A percentile compares a stretch with the other conserved stretches of the same genome.
Evolutionary conservation across 2,113 vertebrate genomes (phyloP).

Genomic region (Pedetes capensis): DNA sequence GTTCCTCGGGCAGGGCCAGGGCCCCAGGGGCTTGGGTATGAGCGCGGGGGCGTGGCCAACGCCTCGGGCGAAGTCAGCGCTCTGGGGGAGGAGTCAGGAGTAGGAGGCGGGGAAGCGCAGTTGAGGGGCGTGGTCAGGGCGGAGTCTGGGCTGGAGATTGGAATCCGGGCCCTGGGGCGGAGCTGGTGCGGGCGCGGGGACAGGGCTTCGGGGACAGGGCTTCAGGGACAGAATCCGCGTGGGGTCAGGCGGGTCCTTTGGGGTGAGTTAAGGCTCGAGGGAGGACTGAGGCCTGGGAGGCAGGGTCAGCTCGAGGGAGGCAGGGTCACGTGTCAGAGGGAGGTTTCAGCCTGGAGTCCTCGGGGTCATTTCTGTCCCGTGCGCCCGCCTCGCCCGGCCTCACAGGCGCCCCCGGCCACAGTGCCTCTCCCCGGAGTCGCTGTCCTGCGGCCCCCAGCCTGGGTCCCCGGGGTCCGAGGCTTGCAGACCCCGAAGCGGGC

Average conservation of each 20-base stretch:
- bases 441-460: accelerated
- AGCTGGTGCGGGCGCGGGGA: no score
- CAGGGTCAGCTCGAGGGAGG: not conserved
- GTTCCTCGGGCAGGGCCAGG: not conserved
- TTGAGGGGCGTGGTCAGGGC: not conserved
- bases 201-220: not conserved
- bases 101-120: not conserved
- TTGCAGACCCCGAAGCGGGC: not conserved
- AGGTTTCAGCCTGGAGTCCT: not conserved
- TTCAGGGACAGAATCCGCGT: not conserved
- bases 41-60: no score
- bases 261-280: not conserved
- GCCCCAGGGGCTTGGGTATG: not conserved
- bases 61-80: not conserved
- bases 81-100: not conserved
- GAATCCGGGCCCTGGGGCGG: no score
- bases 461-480: not conserved
- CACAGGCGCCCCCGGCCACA: not conserved
- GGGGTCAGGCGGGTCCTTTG: not conserved
- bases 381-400: no score
- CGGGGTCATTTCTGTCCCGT: no score
- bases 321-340: not conserved
- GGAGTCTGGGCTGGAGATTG: not conserved
- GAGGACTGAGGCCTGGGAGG: not conserved
- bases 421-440: not conserved